Evolutionary conservation across 2,888 invertebrate species (phyloP).

Genomic region (Stenotaenia linearis): DNA sequence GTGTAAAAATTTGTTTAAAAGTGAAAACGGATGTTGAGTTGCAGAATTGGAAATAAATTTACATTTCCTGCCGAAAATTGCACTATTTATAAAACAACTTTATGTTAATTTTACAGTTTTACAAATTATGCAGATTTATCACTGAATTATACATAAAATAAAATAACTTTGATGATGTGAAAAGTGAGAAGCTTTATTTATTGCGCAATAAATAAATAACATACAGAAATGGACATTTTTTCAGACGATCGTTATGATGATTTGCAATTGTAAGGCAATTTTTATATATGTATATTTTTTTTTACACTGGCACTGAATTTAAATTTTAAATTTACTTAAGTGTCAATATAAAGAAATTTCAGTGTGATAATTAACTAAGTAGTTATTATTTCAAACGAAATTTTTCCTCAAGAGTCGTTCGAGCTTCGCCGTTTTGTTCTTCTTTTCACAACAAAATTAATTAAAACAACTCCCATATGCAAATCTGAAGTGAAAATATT

Average conservation of each 20-base stretch:
- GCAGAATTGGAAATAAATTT: no score
- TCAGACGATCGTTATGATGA: background rate
- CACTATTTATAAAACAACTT: no score
- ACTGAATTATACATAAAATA: no score
- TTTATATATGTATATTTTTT: background rate
- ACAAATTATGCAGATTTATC: no score
- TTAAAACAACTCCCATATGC: background rate
- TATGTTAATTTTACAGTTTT: no score
- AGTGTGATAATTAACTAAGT: background rate
- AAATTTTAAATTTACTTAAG: background rate
- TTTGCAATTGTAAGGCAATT: conserved; percentile 7
- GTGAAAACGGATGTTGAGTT: no score
- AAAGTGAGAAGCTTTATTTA: background rate
- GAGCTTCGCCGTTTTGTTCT: no score
- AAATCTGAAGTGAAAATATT: background rate
- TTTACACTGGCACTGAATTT: background rate
- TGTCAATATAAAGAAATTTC: background rate
- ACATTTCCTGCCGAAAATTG: no score
- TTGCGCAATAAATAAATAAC: conserved; percentile 21
- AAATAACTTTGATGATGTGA: conserved; percentile 2
- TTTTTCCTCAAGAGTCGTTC: background rate
- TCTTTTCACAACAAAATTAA: background rate
- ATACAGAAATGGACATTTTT: conserved; percentile 1
- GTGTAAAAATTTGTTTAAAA: no score
- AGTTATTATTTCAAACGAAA: background rate